Evolutionary conservation across 1,140 invertebrate species (phyloP).

Genomic region (Delia radicum): DNA sequence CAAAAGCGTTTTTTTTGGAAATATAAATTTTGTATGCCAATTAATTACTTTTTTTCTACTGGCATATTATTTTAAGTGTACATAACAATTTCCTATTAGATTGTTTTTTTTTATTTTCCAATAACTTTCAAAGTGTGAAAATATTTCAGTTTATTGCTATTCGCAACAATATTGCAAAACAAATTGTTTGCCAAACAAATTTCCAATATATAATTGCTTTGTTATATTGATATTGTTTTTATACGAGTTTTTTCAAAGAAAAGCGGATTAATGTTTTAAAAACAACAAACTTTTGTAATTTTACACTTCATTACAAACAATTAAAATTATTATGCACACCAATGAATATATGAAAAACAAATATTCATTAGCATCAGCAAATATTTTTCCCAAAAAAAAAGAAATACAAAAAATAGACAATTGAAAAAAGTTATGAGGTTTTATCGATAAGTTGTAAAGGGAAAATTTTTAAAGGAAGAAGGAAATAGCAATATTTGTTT

Average conservation of each 20-base stretch:
- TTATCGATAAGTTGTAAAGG: too few relatives aligned
- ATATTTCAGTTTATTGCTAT: background rate
- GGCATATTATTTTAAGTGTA: too few relatives aligned
- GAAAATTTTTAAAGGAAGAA: too few relatives aligned
- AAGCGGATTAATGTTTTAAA: background rate
- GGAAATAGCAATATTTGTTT: too few relatives aligned
- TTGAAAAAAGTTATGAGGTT: too few relatives aligned
- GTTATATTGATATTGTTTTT: slow-evolving; percentile 4
- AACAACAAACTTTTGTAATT: slow-evolving; percentile 18
- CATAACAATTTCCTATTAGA: too few relatives aligned
- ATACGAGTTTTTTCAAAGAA: background rate
- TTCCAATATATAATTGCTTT: background rate
- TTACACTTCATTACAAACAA: slow-evolving; percentile 18
- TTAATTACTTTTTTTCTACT: too few relatives aligned
- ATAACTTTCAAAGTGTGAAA: too few relatives aligned
- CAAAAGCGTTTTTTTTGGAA: too few relatives aligned
- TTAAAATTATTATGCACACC: slow-evolving; percentile 9
- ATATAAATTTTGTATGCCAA: too few relatives aligned
- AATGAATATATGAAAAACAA: slow-evolving; percentile 7
- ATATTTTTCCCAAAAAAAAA: background rate
- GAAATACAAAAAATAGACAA: too few relatives aligned
- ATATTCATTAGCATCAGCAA: background rate
- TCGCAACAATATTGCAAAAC: background rate
- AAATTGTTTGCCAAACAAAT: background rate
- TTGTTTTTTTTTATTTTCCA: too few relatives aligned